phyloP scores from a whole-genome alignment of 2,113 vertebrate genomes.

The Stictonetta naevosa region DNA sequence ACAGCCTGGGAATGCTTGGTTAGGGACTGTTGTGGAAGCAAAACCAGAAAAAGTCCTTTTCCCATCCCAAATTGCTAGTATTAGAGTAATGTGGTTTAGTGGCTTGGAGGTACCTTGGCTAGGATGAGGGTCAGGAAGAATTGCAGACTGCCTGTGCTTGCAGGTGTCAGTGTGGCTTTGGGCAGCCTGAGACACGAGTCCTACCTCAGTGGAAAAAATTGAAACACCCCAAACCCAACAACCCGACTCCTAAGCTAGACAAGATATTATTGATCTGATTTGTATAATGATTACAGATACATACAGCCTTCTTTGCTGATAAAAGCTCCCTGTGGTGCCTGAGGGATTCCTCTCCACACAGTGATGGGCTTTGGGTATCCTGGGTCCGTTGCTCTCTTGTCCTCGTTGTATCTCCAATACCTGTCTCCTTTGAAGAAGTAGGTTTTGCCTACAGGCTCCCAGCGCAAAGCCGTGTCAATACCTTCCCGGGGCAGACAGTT shows the following conservation, averaged over 20 bases:
- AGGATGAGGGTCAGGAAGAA: not conserved
- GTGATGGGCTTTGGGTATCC: constrained; percentile 97
- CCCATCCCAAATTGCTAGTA: not conserved
- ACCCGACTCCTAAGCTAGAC: not conserved
- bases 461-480: constrained; percentile 94
- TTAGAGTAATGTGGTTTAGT: not conserved
- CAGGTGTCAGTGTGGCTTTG: not conserved
- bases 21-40: not conserved
- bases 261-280: rapidly evolving
- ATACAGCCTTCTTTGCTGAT: constrained; percentile 97
- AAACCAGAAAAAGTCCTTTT: not conserved
- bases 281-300: constrained; percentile 49
- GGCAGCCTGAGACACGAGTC: not conserved
- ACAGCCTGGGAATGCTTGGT: not conserved
- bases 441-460: constrained; percentile 96
- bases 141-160: not conserved
- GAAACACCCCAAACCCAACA: not conserved
- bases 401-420: constrained; percentile 99
- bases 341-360: constrained; percentile 94
- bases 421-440: constrained; percentile 98
- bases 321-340: constrained; percentile 94
- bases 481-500: constrained; percentile 92
- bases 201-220: not conserved
- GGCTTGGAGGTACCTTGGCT: not conserved
- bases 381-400: constrained; percentile 88